Evolutionary conservation across 2,888 invertebrate genomes (phyloP).

Genomic region (Trichacis sp.): DNA sequence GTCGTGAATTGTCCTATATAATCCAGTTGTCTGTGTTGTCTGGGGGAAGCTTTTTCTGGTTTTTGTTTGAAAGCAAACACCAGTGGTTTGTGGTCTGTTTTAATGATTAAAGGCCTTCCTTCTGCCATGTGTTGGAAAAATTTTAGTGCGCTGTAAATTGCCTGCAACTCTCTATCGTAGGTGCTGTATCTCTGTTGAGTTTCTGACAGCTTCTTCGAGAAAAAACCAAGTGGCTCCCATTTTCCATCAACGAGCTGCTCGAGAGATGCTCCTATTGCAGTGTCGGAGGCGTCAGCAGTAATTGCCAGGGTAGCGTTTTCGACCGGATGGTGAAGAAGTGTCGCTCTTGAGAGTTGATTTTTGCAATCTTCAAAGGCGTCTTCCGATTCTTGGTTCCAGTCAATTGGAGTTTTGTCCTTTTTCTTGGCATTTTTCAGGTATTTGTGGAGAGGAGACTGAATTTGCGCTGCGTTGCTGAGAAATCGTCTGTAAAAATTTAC

Average conservation of each 20-base stretch:
- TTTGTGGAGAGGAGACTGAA: slow-evolving; percentile 20
- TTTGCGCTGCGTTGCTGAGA: slow-evolving; percentile 15
- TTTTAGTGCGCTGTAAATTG: slow-evolving; percentile 44
- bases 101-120: slow-evolving; percentile 17
- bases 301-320: slow-evolving; percentile 20
- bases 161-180: slow-evolving; percentile 48
- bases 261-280: slow-evolving; percentile 46
- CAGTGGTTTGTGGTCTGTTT: too few species aligned
- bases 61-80: too few species aligned
- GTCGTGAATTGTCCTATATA: slow-evolving; percentile 32
- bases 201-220: slow-evolving; percentile 46
- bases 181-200: slow-evolving; percentile 49
- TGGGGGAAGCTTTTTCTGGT: slow-evolving; percentile 12
- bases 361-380: slow-evolving; percentile 28
- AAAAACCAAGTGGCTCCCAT: slow-evolving; percentile 50
- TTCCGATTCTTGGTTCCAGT: slow-evolving; percentile 24
- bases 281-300: slow-evolving; percentile 40
- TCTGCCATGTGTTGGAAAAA: slow-evolving; percentile 45
- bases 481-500: slow-evolving; percentile 18
- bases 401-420: slow-evolving; percentile 25
- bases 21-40: slow-evolving; percentile 21
- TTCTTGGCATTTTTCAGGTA: slow-evolving; percentile 18
- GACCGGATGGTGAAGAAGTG: slow-evolving; percentile 22
- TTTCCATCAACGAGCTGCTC: slow-evolving; percentile 35
- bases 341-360: slow-evolving; percentile 13